Evolutionary conservation across 1,140 invertebrate species (phyloP), one percentile per base, ranked within the genome.

Genomic region (Drosophila auraria): DNA sequence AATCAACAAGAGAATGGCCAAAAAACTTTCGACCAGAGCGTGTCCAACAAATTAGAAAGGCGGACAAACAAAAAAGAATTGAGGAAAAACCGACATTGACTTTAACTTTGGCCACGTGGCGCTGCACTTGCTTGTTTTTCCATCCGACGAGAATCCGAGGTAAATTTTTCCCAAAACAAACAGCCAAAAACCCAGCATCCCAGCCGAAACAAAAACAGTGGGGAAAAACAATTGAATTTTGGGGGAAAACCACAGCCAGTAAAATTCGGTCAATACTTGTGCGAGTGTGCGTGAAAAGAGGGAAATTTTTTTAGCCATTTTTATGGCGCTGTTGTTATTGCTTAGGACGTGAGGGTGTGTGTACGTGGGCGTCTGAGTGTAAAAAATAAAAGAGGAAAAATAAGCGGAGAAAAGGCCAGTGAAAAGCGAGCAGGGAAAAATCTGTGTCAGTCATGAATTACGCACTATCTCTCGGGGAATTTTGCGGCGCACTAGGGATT

Each of bases 191-290:
- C 20, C 17, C 63, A 68, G 57, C 50, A 61, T 56, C 44, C 40
- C 27, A 30, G 27, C 50, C 44, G 38, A 33, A 56, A 23, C 42
- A 44, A 51, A 23, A 53, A 40, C 58, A 76, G 1, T n/a, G 30
- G 14, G 36, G 49, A 7, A 56, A 58, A 60, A 60, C 58, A 57
- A 57, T 57, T 57, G 54, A 40, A 56, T 56, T 54, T 56, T 20
- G 20, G 14, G 14, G 44, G 8, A 56, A 62, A 60, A 56, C 36
- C 71, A 63, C 57, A 54, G 80, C 63, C 30, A 73, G 56, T 69
- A 62, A 90, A 89, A 90, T 89, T 90, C 86, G 86, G 86, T 89
- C 86, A 89, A 89, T 90, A 89, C 82, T 90, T 90, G 53, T 65
- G 44, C 56, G 40, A 66, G 40, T 63, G 54, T 57, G 36, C 53